Evolutionary conservation across 2,888 invertebrate species (phyloP).

Genomic region (Itoplectis maculator): DNA sequence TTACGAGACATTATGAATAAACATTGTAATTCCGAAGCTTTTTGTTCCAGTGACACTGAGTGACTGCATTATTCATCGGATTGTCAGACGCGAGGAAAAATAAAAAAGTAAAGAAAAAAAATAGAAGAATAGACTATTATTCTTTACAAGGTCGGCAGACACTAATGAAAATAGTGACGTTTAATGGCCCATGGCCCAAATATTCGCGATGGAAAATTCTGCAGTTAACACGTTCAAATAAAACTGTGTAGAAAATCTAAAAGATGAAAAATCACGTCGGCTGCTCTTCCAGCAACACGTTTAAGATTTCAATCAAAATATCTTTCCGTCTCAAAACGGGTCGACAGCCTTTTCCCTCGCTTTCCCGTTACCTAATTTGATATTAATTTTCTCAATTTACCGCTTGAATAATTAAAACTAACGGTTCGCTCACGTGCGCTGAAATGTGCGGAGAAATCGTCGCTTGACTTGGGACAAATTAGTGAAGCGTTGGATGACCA

Average conservation of each 20-base stretch:
- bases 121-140: conserved; percentile 15
- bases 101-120: background rate
- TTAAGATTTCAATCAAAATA: conserved; percentile 32
- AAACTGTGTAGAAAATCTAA: background rate
- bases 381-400: conserved; percentile 56
- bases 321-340: background rate
- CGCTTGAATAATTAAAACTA: conserved; percentile 49
- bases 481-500: conserved; percentile 20
- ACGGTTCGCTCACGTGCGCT: conserved; percentile 32
- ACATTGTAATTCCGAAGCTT: conserved; percentile 34
- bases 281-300: conserved; percentile 23
- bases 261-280: background rate
- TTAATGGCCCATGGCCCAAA: background rate
- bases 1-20: conserved; percentile 13
- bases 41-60: conserved; percentile 23
- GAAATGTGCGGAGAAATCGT: conserved; percentile 32
- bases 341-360: background rate
- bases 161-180: background rate
- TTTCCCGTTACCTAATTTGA: background rate
- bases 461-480: conserved; percentile 17
- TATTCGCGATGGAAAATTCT: background rate
- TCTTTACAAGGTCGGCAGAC: background rate
- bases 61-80: conserved; percentile 39
- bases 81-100: background rate
- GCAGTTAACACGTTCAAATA: background rate